Evolutionary conservation across 2,888 invertebrate genomes (phyloP).

Genomic region (Oscheius myriophilus): DNA sequence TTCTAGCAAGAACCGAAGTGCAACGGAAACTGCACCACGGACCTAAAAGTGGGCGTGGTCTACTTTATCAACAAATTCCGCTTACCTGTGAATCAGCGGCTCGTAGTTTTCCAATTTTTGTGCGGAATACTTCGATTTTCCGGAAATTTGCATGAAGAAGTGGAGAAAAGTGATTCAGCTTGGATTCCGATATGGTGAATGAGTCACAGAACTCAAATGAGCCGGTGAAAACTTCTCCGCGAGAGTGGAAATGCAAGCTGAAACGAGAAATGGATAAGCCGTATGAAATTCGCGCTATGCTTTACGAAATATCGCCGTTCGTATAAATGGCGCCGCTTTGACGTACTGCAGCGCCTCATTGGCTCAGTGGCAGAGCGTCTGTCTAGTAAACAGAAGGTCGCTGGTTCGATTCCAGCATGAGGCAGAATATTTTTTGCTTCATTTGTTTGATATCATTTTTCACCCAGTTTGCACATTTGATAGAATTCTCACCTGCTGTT

Average conservation of each 20-base stretch:
- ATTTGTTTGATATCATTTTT: not conserved
- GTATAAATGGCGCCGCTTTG: too few species aligned
- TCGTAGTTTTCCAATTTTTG: slow-evolving; percentile 12
- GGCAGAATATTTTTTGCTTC: not conserved
- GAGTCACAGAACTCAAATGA: not conserved
- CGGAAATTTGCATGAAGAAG: slow-evolving; percentile 7
- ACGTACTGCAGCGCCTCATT: not conserved
- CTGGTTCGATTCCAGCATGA: slow-evolving; percentile 10
- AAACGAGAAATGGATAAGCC: not conserved
- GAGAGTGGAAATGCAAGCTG: slow-evolving; percentile 14
- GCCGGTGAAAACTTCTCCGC: slow-evolving; percentile 8
- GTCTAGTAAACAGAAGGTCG: slow-evolving; percentile 11
- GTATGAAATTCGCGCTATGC: too few species aligned
- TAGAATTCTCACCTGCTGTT: slow-evolving; percentile 16
- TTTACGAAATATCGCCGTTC: too few species aligned
- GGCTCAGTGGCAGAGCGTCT: slow-evolving; percentile 12
- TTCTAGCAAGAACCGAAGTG: slow-evolving; percentile 11
- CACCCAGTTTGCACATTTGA: not conserved
- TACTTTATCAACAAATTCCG: not conserved
- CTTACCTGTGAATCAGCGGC: slow-evolving; percentile 17
- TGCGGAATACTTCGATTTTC: slow-evolving; percentile 1
- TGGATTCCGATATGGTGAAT: slow-evolving; percentile 1
- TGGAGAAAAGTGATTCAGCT: slow-evolving; percentile 14
- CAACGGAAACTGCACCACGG: not conserved
- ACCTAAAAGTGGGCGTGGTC: not conserved